phyloP scores from a whole-genome alignment of 2,888 invertebrate genomes.

The Seira sanloemensis region DNA sequence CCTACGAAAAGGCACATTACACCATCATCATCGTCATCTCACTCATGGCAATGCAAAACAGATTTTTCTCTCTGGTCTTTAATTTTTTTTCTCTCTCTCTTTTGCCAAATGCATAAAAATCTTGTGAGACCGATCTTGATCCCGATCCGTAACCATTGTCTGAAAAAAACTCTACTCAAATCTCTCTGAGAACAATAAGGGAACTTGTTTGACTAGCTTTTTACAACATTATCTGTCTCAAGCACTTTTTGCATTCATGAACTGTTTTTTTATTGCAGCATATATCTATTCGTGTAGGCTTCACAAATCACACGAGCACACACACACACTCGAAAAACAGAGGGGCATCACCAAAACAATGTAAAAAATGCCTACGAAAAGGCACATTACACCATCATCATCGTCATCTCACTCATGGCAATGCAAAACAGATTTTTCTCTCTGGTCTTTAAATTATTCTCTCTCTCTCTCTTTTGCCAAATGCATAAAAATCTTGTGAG shows the following conservation, averaged over 20 bases:
- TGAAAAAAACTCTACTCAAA: no score
- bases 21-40: neutral
- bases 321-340: no score
- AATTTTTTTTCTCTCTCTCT: no score
- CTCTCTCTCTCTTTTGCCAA: no score
- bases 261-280: neutral
- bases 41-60: neutral
- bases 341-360: neutral
- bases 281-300: conserved; percentile 42
- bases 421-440: neutral
- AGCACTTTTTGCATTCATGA: conserved; percentile 29
- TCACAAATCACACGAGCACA: conserved; percentile 51
- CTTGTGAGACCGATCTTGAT: no score
- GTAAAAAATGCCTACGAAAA: neutral
- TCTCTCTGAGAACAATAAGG: no score
- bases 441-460: no score
- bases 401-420: neutral
- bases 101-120: no score
- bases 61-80: no score
- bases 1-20: neutral
- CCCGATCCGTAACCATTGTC: no score
- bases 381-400: neutral
- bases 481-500: no score
- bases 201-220: conserved; percentile 60
- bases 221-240: neutral